phyloP scores from a whole-genome alignment of 2,797 vertebrate genomes.

The Adrianichthys oophorus region DNA sequence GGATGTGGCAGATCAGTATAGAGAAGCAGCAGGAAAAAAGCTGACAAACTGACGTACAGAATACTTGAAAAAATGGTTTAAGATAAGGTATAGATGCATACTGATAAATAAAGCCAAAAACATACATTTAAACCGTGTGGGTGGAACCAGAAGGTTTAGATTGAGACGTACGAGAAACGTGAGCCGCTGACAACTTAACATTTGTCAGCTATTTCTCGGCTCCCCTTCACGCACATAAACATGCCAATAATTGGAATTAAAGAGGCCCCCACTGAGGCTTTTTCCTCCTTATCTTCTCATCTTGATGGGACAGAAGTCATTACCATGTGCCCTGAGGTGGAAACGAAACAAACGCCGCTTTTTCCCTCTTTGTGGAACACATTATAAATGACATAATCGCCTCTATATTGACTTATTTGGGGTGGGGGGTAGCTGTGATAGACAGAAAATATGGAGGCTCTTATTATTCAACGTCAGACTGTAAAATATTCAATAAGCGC shows the following conservation, averaged over 20 bases:
- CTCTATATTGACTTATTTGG: constrained; percentile 14
- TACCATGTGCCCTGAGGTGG: constrained; percentile 43
- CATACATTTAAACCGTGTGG: not conserved
- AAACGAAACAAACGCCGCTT: constrained; percentile 41
- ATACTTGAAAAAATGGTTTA: not conserved
- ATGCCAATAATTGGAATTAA: constrained; percentile 21
- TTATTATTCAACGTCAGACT: not conserved
- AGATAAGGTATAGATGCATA: constrained; percentile 1
- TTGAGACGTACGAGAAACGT: constrained; percentile 3
- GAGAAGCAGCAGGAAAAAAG: not conserved
- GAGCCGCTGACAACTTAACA: constrained; percentile 10
- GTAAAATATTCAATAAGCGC: constrained; percentile 27
- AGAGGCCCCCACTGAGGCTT: constrained; percentile 10
- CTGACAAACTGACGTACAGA: not conserved
- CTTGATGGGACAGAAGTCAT: constrained; percentile 52
- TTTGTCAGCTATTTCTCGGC: not conserved
- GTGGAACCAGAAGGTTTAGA: constrained; percentile 1
- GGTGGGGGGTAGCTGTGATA: constrained; percentile 10
- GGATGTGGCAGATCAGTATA: constrained; percentile 1
- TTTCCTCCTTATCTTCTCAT: constrained; percentile 48
- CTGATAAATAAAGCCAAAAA: not conserved
- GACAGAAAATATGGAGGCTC: constrained; percentile 19
- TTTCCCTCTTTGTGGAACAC: constrained; percentile 24
- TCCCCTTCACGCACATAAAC: constrained; percentile 11
- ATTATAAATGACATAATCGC: constrained; percentile 31